Evolutionary conservation across 2,113 vertebrate species (phyloP).

Genomic region (Elachura formosa): DNA sequence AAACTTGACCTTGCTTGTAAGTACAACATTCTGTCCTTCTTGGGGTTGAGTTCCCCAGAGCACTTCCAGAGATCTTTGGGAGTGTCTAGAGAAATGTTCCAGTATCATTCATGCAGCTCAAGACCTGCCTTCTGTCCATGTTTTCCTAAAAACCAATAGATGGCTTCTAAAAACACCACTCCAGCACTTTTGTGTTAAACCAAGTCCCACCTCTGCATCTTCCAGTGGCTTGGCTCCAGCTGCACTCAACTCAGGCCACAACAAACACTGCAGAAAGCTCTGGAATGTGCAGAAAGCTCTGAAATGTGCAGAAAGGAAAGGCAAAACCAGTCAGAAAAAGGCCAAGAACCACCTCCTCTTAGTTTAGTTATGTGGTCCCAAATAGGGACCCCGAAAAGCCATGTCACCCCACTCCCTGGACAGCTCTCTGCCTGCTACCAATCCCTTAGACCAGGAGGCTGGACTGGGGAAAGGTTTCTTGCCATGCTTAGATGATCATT

Average conservation of each 20-base stretch:
- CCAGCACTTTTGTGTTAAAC: background rate
- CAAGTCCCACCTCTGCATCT: background rate
- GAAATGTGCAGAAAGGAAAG: background rate
- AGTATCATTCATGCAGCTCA: background rate
- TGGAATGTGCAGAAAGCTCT: background rate
- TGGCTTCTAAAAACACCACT: background rate
- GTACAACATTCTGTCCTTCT: background rate
- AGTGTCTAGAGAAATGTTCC: background rate
- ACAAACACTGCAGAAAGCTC: background rate
- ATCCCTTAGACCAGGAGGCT: rapidly evolving
- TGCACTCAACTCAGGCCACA: background rate
- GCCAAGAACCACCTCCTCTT: background rate
- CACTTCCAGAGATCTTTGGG: background rate
- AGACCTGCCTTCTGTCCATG: background rate
- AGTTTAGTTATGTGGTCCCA: background rate
- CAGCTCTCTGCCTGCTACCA: background rate
- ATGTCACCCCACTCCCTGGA: background rate
- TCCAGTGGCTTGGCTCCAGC: background rate
- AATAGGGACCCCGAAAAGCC: background rate
- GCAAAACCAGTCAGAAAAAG: background rate
- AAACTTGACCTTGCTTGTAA: background rate
- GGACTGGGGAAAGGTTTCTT: background rate
- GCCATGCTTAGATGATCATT: background rate
- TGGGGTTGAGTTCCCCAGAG: background rate
- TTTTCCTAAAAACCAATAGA: background rate